Base-by-base conservation (phyloP, 2,888 invertebrate species). In the Podabrus alpinus region DNA sequence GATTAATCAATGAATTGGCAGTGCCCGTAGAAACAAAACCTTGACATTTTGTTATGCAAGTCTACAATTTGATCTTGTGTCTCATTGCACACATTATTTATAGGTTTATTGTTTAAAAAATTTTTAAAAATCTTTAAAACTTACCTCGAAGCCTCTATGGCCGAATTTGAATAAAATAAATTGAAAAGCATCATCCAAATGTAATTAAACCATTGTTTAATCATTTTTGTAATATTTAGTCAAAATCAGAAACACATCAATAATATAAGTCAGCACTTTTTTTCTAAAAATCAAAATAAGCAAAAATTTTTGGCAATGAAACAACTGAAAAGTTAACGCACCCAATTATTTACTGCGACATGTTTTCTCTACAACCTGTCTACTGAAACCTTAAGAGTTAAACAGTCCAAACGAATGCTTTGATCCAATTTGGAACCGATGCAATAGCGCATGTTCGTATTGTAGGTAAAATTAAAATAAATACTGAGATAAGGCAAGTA, bases 181-280 rank as follows among this genome's bases (percentile, higher is more conserved):
- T 81, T 82, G 73, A 82, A 81, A 60, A 84, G 80, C 61, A 82
- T 72, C 45, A 81, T 64, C 82, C 82, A 83, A 62, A 84, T 73
- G 74, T 83, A 84, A 75, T 80, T 81, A 68, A 84, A 72, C 83
- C 83, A 83, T 67, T 83, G 79, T 21, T 77, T 79, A 59, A 84
- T 77, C 84, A 85, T 84, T 71, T 78, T 45, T 5, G n/a, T 5
- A 9, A n/a, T 1, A n/a, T n/a, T 45, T 7, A 45, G n/a, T n/a
- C 45, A 45, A 45, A 45, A 45, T 45, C 29, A 29, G 13, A 13
- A 29, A 29, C 29, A 45, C 45, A 45, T 3, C 45, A 45, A 45
- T 45, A 45, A n/a, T 24, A 9, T 9, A 5, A 45, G 45, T 7
- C 45, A 7, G n/a, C 45, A 45, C 45, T 45, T 45, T 45, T 45